Base-by-base conservation (phyloP, 1,140 invertebrate species). In the Leptopilina clavipes region DNA sequence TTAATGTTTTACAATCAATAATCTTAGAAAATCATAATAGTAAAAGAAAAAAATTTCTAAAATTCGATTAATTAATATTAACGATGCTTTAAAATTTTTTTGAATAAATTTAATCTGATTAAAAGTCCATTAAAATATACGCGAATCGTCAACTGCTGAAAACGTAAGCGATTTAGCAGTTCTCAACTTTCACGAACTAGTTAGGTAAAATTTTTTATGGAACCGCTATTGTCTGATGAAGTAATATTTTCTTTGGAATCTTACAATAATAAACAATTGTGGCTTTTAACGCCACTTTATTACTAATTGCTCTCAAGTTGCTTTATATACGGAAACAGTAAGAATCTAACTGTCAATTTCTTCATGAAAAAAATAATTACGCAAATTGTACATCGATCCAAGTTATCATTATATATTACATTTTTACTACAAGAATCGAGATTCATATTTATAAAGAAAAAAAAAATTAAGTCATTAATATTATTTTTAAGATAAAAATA, bases 231-330 rank as follows among this genome's bases (percentile, higher is more conserved):
- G 25, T 65, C 25, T 65, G 22, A 37, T 31, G 22, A 31, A 37
- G 59, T 65, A 65, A 65, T 65, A 11, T 25, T 31, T 52, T 31
- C 22, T 31, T 65, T 31, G 25, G 31, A 65, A 65, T 65, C 22
- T n/a, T 37, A 31, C 56, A 10, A 31, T n/a, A 31, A 65, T 31
- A 31, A 65, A 65, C 56, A 65, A 65, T 65, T 65, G 59, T 65
- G 59, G 59, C 59, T 65, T 65, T 31, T 65, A 31, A 65, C 22
- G 14, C 6, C 6, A 65, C 59, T 65, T 31, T 65, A n/a, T 65
- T 65, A 65, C 11, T 65, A 31, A 65, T 65, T 65, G 48, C 48
- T 17, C 14, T 37, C 3, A n/a, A 25, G 25, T 25, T 12, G 22
- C 25, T 31, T 65, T 65, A 31, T 31, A 31, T 31, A 31, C 12